These are phyloP conservation scores for Hiodon tergisus DNA, from an alignment of 2,113 vertebrate species.

Conservation along the genomic window DNA sequence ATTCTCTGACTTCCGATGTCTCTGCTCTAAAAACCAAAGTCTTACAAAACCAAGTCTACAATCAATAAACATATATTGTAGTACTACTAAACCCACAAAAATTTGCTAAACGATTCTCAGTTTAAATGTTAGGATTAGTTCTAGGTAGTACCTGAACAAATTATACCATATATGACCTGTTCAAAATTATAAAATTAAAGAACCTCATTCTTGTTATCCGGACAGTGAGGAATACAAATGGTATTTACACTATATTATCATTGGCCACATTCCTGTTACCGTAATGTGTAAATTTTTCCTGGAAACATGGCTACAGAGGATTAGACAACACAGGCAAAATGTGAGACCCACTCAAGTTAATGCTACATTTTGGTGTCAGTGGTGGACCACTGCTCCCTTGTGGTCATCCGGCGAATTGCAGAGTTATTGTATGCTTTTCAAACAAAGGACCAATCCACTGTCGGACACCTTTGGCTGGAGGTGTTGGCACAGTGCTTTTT, in stretches of 20 bases:
- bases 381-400: background rate
- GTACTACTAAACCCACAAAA: background rate
- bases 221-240: background rate
- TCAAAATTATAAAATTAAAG: background rate
- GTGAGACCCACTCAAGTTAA: background rate
- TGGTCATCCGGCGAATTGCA: background rate
- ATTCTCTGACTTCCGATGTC: background rate
- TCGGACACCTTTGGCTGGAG: conserved; percentile 2
- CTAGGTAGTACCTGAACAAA: conserved; percentile 3
- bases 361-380: background rate
- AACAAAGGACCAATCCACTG: background rate
- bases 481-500: background rate
- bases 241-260: background rate
- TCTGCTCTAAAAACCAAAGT: background rate
- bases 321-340: background rate
- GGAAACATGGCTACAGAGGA: background rate
- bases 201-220: background rate
- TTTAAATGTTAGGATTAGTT: conserved; percentile 4
- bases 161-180: background rate
- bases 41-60: background rate
- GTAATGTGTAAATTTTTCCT: background rate
- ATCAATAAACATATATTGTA: conserved; percentile 15
- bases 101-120: conserved; percentile 3
- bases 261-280: conserved; percentile 1
- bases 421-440: background rate